phyloP scores from a whole-genome alignment of 2,888 invertebrate species.

The Luffia ferchaultella region DNA sequence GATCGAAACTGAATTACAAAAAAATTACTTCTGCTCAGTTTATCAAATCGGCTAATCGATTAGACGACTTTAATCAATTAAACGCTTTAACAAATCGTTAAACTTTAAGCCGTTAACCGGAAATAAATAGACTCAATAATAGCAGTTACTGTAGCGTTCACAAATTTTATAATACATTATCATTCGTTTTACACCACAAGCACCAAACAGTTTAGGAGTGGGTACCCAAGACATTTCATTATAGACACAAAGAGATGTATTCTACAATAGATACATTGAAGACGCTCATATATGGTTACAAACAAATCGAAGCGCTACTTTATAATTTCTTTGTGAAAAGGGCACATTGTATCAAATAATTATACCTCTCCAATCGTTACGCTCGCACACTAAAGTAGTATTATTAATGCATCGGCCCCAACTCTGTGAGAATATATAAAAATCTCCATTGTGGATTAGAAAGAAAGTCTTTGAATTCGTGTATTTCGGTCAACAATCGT shows the following conservation, averaged over 20 bases:
- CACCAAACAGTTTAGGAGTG: neutral
- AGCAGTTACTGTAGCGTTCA: constrained; percentile 2
- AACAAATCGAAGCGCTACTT: constrained; percentile 29
- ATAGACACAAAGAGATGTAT: neutral
- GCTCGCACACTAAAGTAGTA: neutral
- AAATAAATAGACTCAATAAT: constrained; percentile 7
- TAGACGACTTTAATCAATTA: neutral
- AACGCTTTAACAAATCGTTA: neutral
- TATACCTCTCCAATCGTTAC: constrained; percentile 21
- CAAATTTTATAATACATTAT: constrained; percentile 2
- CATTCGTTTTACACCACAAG: neutral
- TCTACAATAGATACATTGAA: neutral
- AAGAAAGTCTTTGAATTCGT: neutral
- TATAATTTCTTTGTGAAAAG: constrained; percentile 33
- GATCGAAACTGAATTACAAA: too few species aligned
- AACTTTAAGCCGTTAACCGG: constrained; percentile 1
- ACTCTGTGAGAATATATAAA: neutral
- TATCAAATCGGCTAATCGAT: neutral
- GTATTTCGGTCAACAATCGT: neutral
- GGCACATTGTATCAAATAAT: constrained; percentile 27
- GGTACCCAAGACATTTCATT: neutral
- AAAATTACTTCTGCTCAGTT: too few species aligned
- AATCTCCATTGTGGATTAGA: neutral
- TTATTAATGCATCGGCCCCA: neutral
- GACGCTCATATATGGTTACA: neutral